These are phyloP conservation scores for Ceraclea dissimilis DNA, from an alignment of 2,888 invertebrate genomes.

Conservation along the genomic window DNA sequence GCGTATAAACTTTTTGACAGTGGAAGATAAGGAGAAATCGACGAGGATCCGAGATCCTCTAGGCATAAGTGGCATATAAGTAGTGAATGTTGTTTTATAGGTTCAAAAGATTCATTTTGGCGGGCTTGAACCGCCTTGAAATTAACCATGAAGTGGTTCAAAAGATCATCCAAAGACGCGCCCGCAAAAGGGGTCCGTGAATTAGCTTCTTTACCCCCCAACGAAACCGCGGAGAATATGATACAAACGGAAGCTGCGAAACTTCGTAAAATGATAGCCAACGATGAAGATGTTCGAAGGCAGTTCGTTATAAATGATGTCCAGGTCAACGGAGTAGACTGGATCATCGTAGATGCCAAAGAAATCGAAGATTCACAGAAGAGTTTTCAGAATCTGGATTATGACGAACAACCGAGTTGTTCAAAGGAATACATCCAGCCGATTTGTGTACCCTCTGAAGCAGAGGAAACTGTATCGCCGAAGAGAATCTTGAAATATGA, in stretches of 20 bases:
- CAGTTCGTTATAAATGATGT: slow-evolving; percentile 9
- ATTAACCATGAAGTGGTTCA: slow-evolving; percentile 59
- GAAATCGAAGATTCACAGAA: not conserved
- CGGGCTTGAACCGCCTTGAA: slow-evolving; percentile 54
- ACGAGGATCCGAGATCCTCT: not conserved
- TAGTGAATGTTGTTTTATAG: slow-evolving; percentile 53
- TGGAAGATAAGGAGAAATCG: not conserved
- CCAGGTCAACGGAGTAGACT: slow-evolving; percentile 16
- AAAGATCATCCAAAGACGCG: slow-evolving; percentile 53
- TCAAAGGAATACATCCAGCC: not conserved
- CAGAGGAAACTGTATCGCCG: not conserved
- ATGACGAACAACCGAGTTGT: not conserved
- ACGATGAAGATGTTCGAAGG: not conserved
- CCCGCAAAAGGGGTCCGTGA: slow-evolving; percentile 37
- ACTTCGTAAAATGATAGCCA: slow-evolving; percentile 16
- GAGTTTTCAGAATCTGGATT: not conserved
- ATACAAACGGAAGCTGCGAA: slow-evolving; percentile 2
- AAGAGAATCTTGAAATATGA: not conserved
- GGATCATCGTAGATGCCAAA: slow-evolving; percentile 17
- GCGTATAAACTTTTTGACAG: no score
- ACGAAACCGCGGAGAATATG: slow-evolving; percentile 6
- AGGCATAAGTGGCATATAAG: not conserved
- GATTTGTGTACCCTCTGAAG: not conserved
- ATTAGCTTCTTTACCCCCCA: slow-evolving; percentile 1
- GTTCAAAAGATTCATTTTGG: slow-evolving; percentile 53